Base-by-base conservation (phyloP, 2,797 vertebrate species). In the Alcedo quadribrachys region DNA sequence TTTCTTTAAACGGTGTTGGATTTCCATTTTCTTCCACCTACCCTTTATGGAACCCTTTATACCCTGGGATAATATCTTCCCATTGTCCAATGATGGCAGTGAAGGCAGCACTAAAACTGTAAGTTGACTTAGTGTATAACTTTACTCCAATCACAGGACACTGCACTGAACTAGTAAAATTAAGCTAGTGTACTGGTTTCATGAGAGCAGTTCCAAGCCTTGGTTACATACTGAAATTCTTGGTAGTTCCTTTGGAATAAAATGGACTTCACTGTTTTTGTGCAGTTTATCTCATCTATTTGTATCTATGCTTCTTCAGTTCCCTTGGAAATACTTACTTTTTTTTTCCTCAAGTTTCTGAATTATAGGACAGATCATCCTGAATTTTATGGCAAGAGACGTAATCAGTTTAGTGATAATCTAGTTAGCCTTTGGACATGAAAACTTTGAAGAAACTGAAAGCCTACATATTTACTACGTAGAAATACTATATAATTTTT, bases 1-100 rank as follows among this genome's bases (percentile, higher is more conserved):
- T 98, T 98, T 98, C 96, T 94, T 97, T 96, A 96, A 96, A 94
- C 85, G 62, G 97, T 95, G 61, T 96, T 95, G 96, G 94, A 96
- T 97, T 98, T 96, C 97, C 96, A 96, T 96, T 97, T 97, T 97
- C 96, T 96, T 97, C 94, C 89, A 93, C 86, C 96, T 93, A 83
- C 80, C 90, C 92, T 97, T 97, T 96, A 96, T 95, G 92, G 97
- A 97, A 97, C 50, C 61, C 82, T 96, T 96, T 94, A 94, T 90
- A 82, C 66, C 62, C 77, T 25, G 50, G 74, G 85, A 90, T 96
- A 96, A 97, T 94, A 68, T 92, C 87, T 96, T 89, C 94, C 93
- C 81, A 58, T 68, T 92, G 92, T 79, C 93, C 93, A 85, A 68
- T 2, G 28, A 90, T 50, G 80, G 69, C 81, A 87, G 70, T 69